Percentiles rank a stretch among this genome's conserved stretches.
These are phyloP conservation scores for Cyaniris semiargus DNA, from an alignment of 2,888 invertebrate genomes.

Conservation along the genomic window DNA sequence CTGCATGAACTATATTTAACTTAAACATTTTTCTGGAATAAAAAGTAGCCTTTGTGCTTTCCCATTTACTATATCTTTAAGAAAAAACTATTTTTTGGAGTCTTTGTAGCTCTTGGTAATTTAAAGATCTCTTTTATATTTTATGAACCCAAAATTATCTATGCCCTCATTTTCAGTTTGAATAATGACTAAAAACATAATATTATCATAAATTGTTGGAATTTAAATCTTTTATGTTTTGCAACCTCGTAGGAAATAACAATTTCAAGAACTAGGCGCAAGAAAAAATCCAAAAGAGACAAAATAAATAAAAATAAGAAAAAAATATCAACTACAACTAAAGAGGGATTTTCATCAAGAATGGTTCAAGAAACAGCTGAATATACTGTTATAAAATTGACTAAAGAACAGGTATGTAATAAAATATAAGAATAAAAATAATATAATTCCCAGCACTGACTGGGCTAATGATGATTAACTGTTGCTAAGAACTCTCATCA, in stretches of 20 bases:
- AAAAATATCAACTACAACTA: conserved; percentile 35
- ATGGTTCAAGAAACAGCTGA: conserved; percentile 75
- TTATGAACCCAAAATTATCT: background rate
- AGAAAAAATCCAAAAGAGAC: conserved; percentile 27
- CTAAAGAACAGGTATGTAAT: conserved; percentile 59
- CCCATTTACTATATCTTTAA: too few relatives aligned
- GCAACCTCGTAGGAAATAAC: background rate
- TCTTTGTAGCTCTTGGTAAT: too few relatives aligned
- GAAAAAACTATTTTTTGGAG: background rate
- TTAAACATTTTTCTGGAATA: too few relatives aligned
- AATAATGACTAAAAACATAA: too few relatives aligned
- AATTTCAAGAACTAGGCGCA: background rate
- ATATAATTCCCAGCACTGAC: background rate
- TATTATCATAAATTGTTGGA: too few relatives aligned
- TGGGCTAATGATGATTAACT: too few relatives aligned
- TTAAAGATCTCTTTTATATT: background rate
- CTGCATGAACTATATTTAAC: too few relatives aligned
- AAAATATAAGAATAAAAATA: background rate
- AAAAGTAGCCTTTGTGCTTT: too few relatives aligned
- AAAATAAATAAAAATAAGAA: conserved; percentile 33
- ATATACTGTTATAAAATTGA: conserved; percentile 68
- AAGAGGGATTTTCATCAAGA: conserved; percentile 64
- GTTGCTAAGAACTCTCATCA: too few relatives aligned
- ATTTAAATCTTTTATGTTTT: background rate
- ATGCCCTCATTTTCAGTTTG: background rate